Percentiles rank a stretch among this genome's conserved stretches.
These are phyloP conservation scores for Potorous gilbertii DNA, from an alignment of 2,797 vertebrate species.

Conservation along the genomic window DNA sequence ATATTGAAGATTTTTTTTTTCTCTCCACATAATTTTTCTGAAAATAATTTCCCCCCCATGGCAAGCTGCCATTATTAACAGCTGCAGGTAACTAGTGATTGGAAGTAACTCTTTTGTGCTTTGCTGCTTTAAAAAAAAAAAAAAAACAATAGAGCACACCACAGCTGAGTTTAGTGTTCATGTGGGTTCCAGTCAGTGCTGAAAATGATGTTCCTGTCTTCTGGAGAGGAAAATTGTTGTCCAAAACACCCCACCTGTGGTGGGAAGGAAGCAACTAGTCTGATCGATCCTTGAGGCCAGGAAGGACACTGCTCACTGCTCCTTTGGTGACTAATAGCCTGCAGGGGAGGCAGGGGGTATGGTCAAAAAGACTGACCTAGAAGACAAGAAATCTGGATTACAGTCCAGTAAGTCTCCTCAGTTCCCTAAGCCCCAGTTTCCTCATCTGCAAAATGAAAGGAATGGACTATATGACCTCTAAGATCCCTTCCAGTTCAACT, in stretches of 20 bases:
- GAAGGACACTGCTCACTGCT: not conserved
- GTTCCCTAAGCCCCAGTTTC: not conserved
- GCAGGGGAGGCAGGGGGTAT: not conserved
- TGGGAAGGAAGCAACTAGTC: not conserved
- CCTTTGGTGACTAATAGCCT: not conserved
- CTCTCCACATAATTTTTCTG: not conserved
- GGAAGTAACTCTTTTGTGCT: not conserved
- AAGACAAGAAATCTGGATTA: not conserved
- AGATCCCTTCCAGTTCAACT: not conserved
- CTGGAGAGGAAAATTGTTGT: slow-evolving; percentile 3
- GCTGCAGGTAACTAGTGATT: not conserved
- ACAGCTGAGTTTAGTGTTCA: not conserved
- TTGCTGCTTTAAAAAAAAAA: not conserved
- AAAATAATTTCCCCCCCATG: not conserved
- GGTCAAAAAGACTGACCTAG: not conserved
- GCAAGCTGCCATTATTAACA: not conserved
- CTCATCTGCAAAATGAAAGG: not conserved
- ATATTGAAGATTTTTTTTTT: not conserved
- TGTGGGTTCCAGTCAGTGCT: not conserved
- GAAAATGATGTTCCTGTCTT: not conserved
- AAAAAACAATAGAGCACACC: not conserved
- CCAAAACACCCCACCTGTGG: not conserved
- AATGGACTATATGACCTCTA: not conserved
- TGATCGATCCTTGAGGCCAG: not conserved
- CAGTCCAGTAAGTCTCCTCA: not conserved